Base-by-base conservation (phyloP, 2,113 vertebrate genomes). In the Neodontobutis hainanensis region DNA sequence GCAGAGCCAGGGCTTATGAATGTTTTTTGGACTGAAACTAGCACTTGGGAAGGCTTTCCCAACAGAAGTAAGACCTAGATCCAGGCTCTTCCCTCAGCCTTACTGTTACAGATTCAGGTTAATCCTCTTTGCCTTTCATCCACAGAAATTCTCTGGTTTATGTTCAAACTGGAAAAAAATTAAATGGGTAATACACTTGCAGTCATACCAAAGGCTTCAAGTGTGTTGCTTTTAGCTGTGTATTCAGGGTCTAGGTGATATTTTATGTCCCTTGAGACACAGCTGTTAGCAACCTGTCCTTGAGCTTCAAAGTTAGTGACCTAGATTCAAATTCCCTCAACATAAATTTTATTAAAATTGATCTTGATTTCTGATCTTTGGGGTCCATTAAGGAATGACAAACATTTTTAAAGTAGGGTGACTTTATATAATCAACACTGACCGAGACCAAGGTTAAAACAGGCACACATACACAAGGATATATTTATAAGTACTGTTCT, bases 41-140 rank as follows among this genome's bases (percentile, higher is more conserved):
- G 83, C 66, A 84, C 73, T 66, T 62, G 52, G 40, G 44, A 57
- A 71, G 67, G 63, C 52, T 81, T 76, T 78, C 65, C 65, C 64
- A 57, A 49, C 48, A 69, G 64, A 52, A 78, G 56, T 45, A 43
- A 72, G 73, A 53, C 52, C 43, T 34, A 51, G 44, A 78, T 60
- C 60, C 62, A 48, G 44, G 62, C 63, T 60, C 40, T 55, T 66
- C 45, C 75, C n/a, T 16, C 57, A 11, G 45, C 59, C 45, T 83
- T 42, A 61, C 67, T 73, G 60, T 70, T 60, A 60, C 55, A 68
- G 68, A 82, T 82, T 80, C 78, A 68, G 73, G 62, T 71, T 86
- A 85, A 83, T 85, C 82, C 55, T 73, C 67, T 63, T 81, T 75
- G 61, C 76, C 36, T 35, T 62, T 61, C 57, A 48, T 61, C 66